Conservation (phyloP, 1,140 invertebrate species). For the Rhopalosiphum maidis region DNA sequence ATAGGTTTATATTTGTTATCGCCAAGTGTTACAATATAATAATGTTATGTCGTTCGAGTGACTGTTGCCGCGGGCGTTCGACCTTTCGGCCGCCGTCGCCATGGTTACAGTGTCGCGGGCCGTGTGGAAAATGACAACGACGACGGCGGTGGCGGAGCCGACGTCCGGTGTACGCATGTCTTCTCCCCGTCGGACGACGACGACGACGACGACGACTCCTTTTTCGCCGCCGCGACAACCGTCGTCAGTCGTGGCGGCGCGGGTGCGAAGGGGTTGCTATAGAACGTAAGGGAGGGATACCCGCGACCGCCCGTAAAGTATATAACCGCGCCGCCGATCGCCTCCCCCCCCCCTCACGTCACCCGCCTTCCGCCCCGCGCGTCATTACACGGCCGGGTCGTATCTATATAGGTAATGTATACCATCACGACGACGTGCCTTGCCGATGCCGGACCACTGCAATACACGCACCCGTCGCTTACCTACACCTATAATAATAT, state of each 20-base stretch:
- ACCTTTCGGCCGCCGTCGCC: constrained; percentile 37
- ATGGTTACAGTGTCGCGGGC: constrained; percentile 39
- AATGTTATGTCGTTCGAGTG: constrained; percentile 48
- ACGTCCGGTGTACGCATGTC: constrained; percentile 49
- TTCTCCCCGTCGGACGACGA: background rate
- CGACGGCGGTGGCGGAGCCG: background rate
- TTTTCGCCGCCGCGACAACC: constrained; percentile 3
- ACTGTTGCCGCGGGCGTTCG: constrained; percentile 53
- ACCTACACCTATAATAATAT: too few species aligned
- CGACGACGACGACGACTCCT: background rate
- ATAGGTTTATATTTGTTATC: constrained; percentile 49
- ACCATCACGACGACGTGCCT: background rate
- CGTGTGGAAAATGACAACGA: constrained; percentile 48
- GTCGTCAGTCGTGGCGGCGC: background rate
- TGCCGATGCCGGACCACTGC: too few species aligned
- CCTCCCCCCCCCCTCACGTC: background rate
- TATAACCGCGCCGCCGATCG: background rate
- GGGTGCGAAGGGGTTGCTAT: background rate
- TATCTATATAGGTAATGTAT: background rate
- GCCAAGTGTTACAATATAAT: constrained; percentile 52
- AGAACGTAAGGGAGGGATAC: background rate
- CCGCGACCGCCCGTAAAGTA: background rate
- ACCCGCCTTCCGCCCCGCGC: background rate
- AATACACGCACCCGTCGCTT: too few species aligned
- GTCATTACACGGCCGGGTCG: background rate